phyloP scores from a whole-genome alignment of 2,113 vertebrate genomes.

The Syrrhaptes paradoxus region DNA sequence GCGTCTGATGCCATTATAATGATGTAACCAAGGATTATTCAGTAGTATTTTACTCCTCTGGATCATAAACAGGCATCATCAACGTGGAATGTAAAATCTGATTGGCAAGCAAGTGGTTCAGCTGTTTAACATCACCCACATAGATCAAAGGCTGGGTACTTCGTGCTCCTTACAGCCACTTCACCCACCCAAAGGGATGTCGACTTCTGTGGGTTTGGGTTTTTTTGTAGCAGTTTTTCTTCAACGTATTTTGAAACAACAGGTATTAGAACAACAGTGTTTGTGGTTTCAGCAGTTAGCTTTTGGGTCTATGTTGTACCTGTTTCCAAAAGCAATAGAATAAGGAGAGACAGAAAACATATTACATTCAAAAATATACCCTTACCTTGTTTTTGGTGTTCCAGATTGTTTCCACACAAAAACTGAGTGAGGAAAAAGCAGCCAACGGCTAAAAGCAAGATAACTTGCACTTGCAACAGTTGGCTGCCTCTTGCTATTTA shows the following conservation, averaged over 20 bases:
- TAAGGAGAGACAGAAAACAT: not conserved
- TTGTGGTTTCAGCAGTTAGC: not conserved
- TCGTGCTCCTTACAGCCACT: not conserved
- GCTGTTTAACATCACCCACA: not conserved
- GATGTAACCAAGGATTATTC: not conserved
- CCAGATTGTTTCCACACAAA: constrained; percentile 28
- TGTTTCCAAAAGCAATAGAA: not conserved
- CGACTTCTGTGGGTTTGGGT: not conserved
- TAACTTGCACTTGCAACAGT: not conserved
- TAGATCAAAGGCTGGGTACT: not conserved
- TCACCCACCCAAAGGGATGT: not conserved
- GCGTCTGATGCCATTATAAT: not conserved
- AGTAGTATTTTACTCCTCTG: not conserved
- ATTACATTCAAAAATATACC: not conserved
- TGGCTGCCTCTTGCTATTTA: not conserved
- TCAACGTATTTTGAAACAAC: not conserved
- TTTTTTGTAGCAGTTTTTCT: not conserved
- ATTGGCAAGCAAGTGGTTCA: not conserved
- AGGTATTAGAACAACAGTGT: not conserved
- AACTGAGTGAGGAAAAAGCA: constrained; percentile 39
- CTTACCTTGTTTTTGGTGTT: constrained; percentile 47
- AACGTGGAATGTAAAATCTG: constrained; percentile 2
- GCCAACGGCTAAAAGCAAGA: constrained; percentile 10
- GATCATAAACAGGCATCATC: not conserved
- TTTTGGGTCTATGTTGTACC: not conserved